These are phyloP conservation scores for Pyrochroa serraticornis DNA, from an alignment of 2,888 invertebrate genomes.

Conservation along the genomic window DNA sequence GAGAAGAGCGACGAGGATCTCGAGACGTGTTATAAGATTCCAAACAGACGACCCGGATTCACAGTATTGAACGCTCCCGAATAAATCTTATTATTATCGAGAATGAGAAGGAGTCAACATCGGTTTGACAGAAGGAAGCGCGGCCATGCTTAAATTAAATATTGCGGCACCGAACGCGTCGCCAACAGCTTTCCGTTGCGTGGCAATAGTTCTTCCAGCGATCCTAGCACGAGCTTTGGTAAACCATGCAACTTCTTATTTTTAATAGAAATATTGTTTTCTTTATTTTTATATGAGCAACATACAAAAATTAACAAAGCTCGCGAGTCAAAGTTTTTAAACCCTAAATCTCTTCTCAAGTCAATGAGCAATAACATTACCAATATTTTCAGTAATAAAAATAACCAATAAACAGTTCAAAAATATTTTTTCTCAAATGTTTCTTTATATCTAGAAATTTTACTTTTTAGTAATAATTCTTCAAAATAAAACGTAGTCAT, in stretches of 20 bases:
- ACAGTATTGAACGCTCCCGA: slow-evolving; percentile 52
- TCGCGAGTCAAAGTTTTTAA: no score
- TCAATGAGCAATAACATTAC: no score
- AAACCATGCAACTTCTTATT: neutral
- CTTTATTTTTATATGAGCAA: no score
- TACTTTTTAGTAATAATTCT: no score
- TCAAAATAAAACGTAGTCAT: no score
- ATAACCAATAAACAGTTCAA: no score
- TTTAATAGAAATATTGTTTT: no score
- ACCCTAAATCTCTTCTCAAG: no score
- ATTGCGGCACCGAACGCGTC: slow-evolving; percentile 49
- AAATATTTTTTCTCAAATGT: no score
- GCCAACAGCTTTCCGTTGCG: slow-evolving; percentile 36
- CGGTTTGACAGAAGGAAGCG: slow-evolving; percentile 52
- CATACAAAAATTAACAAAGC: no score
- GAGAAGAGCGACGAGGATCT: slow-evolving; percentile 31
- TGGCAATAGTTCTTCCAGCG: neutral
- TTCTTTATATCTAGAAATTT: no score
- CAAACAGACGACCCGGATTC: slow-evolving; percentile 52
- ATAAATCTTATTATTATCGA: slow-evolving; percentile 57
- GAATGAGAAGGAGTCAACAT: slow-evolving; percentile 57
- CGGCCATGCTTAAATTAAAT: slow-evolving; percentile 56
- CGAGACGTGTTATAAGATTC: slow-evolving; percentile 47
- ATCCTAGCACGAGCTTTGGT: neutral
- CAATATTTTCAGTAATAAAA: no score